Evolutionary conservation across 2,888 invertebrate genomes (phyloP), one percentile per base, ranked within the genome.

Genomic region (Thymelicus acteon): DNA sequence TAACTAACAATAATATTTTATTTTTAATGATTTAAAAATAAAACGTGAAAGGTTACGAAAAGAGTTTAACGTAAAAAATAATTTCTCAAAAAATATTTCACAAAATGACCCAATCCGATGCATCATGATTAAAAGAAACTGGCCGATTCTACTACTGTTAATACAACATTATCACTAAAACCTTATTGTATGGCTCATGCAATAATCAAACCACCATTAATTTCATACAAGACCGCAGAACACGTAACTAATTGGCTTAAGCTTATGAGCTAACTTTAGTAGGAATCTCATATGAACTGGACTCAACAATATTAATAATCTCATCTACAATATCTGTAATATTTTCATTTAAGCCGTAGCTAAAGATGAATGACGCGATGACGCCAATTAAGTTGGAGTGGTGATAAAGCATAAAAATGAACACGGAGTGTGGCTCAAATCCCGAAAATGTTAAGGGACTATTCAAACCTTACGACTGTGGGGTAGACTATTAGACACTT

Each of bases 261-360:
- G 49, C 31, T 65, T 71, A 70, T 40, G 24, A 72, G 64, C 85
- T 85, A 64, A 85, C 60, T 75, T 77, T 85, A 85, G 82, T 85
- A 86, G 86, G 86, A 87, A 88, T 87, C 85, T 85, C 82, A 75
- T 67, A 67, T 76, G 79, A 81, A 83, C 76, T 79, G 82, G 84
- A 82, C 81, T 75, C 75, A 76, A 77, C 61, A 75, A 75, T 74
- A 72, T 63, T 69, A 73, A 76, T 80, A 82, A 80, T 82, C 81
- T 82, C 80, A 79, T 79, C 73, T 72, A 61, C 47, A 57, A 48
- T 70, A 24, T 57, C 39, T 60, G 63, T 63, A 52, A 47, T 24
- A 24, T 60, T 61, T 7, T 54, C 15, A 47, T 37, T 49, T 10
- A 57, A 69, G 31, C 39, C 31, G 49, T n/a, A 8, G 13, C 24